phyloP scores from a whole-genome alignment of 2,797 vertebrate genomes.

The Siniperca obscura region DNA sequence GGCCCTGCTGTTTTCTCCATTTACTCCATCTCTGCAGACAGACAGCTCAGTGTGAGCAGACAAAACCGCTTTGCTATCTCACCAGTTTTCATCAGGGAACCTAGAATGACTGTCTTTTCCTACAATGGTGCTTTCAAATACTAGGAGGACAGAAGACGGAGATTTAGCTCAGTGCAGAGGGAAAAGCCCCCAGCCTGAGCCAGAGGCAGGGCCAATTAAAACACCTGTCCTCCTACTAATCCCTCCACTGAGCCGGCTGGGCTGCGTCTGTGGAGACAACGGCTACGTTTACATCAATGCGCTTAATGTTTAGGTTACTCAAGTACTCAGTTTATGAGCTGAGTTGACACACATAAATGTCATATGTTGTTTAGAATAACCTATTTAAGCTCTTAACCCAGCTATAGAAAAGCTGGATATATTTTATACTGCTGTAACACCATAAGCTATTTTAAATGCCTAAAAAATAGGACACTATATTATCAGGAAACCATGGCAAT shows the following conservation, averaged over 20 bases:
- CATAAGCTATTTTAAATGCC: neutral
- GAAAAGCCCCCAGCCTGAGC: constrained; percentile 36
- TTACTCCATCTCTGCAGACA: constrained; percentile 22
- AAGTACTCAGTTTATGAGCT: constrained; percentile 30
- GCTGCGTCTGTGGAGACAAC: constrained; percentile 15
- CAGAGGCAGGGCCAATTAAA: constrained; percentile 61
- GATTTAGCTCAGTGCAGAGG: constrained; percentile 35
- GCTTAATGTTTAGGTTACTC: neutral
- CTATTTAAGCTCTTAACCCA: constrained; percentile 5
- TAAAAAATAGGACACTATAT: neutral
- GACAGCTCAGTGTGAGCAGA: constrained; percentile 2
- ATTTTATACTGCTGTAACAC: neutral
- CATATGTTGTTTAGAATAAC: constrained; percentile 21
- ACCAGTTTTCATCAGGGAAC: constrained; percentile 17
- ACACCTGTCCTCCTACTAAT: constrained; percentile 70
- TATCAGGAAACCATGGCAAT: neutral
- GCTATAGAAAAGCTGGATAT: neutral
- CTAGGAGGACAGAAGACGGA: constrained; percentile 5
- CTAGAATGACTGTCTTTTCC: neutral
- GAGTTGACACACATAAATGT: constrained; percentile 1
- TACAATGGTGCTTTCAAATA: constrained; percentile 30
- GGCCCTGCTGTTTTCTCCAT: constrained; percentile 27
- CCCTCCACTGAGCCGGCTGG: constrained; percentile 38
- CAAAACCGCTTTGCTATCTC: neutral
- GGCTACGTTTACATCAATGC: constrained; percentile 15